A percentile compares a stretch with the other conserved stretches of the same genome.
Evolutionary conservation across 2,113 vertebrate genomes (phyloP).

Genomic region (Zosterops borbonicus): DNA sequence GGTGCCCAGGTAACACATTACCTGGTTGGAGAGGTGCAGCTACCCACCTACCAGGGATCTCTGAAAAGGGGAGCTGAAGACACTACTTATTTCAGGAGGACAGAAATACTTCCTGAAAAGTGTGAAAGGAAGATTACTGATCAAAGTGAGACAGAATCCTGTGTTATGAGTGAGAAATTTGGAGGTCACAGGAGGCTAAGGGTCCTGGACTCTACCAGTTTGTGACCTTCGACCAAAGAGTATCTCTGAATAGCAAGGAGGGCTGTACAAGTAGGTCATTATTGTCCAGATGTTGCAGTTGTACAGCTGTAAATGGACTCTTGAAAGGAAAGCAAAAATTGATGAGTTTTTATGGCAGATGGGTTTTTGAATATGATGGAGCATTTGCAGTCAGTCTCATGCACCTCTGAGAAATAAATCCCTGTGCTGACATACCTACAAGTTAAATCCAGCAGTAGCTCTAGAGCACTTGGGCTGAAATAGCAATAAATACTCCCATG

Average conservation of each 20-base stretch:
- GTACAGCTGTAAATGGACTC: background rate
- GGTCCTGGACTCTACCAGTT: background rate
- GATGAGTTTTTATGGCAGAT: background rate
- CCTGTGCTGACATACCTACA: background rate
- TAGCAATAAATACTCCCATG: background rate
- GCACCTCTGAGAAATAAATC: background rate
- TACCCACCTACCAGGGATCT: background rate
- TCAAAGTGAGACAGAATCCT: background rate
- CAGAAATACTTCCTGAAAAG: background rate
- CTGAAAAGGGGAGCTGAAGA: background rate
- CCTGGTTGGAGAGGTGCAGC: background rate
- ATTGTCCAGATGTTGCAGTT: background rate
- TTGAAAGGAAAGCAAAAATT: background rate
- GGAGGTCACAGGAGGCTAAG: background rate
- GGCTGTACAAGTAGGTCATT: background rate
- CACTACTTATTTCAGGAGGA: background rate
- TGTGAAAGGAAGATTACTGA: background rate
- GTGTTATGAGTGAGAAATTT: background rate
- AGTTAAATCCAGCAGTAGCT: background rate
- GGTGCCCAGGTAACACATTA: background rate
- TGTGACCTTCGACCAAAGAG: background rate
- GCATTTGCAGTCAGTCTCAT: background rate
- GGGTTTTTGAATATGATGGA: background rate
- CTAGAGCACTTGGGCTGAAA: background rate
- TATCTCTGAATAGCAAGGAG: background rate